These are phyloP conservation scores for Malurus splendens DNA, from an alignment of 2,797 vertebrate species.

Conservation along the genomic window DNA sequence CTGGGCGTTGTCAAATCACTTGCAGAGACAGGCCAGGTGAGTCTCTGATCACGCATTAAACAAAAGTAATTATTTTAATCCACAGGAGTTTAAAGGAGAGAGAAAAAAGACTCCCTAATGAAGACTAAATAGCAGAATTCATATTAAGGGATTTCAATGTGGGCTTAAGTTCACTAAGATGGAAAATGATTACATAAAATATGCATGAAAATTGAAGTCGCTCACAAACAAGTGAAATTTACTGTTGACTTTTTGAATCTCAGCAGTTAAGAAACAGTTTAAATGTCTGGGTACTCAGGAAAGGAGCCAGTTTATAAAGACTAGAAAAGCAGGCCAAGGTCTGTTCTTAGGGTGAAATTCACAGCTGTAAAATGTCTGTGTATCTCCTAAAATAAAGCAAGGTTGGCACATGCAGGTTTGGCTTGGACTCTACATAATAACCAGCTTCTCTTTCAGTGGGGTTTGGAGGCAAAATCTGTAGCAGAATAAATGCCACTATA, in stretches of 20 bases:
- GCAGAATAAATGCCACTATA: not conserved
- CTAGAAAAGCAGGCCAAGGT: not conserved
- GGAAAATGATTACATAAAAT: not conserved
- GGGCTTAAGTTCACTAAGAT: not conserved
- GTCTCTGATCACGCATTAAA: not conserved
- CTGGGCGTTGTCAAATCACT: not conserved
- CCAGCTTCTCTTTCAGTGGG: not conserved
- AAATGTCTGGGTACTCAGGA: not conserved
- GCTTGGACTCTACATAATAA: not conserved
- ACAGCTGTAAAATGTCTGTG: not conserved
- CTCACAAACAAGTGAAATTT: not conserved
- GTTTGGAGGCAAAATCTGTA: not conserved
- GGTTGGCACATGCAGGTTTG: not conserved
- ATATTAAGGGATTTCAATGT: not conserved
- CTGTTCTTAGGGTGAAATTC: not conserved
- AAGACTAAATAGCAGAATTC: not conserved
- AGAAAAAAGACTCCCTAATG: not conserved
- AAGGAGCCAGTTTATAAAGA: not conserved
- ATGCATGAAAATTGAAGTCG: not conserved
- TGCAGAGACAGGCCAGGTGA: constrained; percentile 26
- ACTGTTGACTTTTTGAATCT: not conserved
- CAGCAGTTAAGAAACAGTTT: not conserved
- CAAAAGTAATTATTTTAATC: constrained; percentile 34
- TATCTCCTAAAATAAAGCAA: not conserved
- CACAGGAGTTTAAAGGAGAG: not conserved